phyloP scores from a whole-genome alignment of 2,113 vertebrate genomes.

The Hemiscyllium ocellatum region DNA sequence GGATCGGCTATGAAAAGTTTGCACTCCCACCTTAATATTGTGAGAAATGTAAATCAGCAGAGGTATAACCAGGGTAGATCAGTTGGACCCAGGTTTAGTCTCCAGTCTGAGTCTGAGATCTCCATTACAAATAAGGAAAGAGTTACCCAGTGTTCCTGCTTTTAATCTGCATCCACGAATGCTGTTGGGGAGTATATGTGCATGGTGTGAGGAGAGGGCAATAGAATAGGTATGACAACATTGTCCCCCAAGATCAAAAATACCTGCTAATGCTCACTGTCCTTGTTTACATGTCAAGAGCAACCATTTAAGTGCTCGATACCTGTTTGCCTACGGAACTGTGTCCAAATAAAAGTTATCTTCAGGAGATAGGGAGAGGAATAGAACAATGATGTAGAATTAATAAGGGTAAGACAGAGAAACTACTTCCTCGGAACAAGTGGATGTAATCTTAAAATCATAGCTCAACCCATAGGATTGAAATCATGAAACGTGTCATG shows the following conservation, averaged over 20 bases:
- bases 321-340: neutral
- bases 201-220: neutral
- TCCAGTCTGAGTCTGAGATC: neutral
- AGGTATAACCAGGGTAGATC: too few species aligned
- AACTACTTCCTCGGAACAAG: neutral
- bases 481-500: neutral
- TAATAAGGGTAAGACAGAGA: neutral
- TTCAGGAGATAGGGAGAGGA: neutral
- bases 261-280: neutral
- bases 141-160: neutral
- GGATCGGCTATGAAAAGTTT: neutral
- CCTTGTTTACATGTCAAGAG: neutral
- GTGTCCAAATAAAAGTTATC: neutral
- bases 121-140: neutral
- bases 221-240: neutral
- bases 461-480: neutral
- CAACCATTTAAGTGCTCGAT: neutral
- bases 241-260: neutral
- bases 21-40: neutral
- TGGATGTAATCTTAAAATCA: neutral
- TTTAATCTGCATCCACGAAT: neutral
- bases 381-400: neutral
- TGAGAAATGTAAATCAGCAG: neutral
- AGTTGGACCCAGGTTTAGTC: neutral
- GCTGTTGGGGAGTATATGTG: neutral